phyloP scores from a whole-genome alignment of 2,797 vertebrate genomes.

The Urosaurus nigricauda region DNA sequence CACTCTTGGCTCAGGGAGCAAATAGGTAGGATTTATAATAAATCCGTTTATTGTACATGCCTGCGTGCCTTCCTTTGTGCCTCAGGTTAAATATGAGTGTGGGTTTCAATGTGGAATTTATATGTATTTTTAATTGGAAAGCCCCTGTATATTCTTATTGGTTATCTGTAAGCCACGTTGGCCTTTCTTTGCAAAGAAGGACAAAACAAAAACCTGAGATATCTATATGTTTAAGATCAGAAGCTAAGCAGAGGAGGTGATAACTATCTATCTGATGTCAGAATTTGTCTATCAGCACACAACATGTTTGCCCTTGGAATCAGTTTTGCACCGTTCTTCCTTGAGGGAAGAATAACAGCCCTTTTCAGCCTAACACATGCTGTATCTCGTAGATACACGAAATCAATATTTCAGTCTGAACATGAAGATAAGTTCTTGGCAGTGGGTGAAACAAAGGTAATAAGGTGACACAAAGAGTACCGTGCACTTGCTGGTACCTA shows the following conservation, averaged over 20 bases:
- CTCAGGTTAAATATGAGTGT: not conserved
- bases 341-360: accelerated
- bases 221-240: not conserved
- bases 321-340: not conserved
- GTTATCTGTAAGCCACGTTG: not conserved
- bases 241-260: not conserved
- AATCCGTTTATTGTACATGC: not conserved
- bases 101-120: not conserved
- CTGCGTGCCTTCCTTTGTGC: too few relatives aligned
- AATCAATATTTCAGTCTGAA: not conserved
- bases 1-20: not conserved
- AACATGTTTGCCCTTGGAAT: not conserved
- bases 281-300: not conserved
- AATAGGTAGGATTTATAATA: not conserved
- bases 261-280: not conserved
- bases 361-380: not conserved
- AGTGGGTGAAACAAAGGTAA: not conserved
- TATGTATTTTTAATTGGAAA: not conserved
- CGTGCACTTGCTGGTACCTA: not conserved
- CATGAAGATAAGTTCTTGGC: not conserved
- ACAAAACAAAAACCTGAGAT: not conserved
- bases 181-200: not conserved
- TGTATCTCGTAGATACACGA: accelerated
- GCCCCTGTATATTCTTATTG: not conserved
- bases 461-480: too few relatives aligned